phyloP scores from a whole-genome alignment of 53 echinoderm and acorn worm genomes.

The Apostichopus leukothele region DNA sequence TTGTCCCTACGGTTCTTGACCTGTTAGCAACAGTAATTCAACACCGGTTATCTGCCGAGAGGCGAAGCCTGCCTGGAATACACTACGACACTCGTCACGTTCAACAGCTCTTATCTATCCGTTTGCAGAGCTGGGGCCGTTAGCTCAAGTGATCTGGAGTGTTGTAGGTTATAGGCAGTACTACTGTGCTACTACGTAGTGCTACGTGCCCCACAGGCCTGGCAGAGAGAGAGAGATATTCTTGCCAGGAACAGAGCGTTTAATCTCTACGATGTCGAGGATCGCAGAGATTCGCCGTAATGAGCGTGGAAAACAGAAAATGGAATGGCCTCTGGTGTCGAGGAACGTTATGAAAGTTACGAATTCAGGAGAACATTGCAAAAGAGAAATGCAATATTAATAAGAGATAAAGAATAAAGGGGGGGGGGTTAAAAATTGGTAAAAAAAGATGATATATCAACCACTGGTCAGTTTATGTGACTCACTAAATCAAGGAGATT shows the following conservation, averaged over 20 bases:
- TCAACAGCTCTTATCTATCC: constrained; percentile 31
- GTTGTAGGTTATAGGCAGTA: constrained; percentile 14
- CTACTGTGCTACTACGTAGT: constrained; percentile 23
- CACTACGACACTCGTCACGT: constrained; percentile 30
- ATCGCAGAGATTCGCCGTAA: constrained; percentile 27
- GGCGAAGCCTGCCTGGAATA: constrained; percentile 43
- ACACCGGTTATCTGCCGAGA: constrained; percentile 43
- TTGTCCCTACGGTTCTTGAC: constrained; percentile 46
- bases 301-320: constrained; percentile 13
- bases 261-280: constrained; percentile 18
- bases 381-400: background rate
- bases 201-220: constrained; percentile 37
- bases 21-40: constrained; percentile 47
- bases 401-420: background rate
- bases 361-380: background rate
- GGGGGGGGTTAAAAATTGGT: background rate
- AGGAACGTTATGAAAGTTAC: constrained; percentile 23
- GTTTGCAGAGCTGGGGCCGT: constrained; percentile 46
- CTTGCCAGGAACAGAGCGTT: constrained; percentile 20
- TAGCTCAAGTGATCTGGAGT: constrained; percentile 46
- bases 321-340: constrained; percentile 38
- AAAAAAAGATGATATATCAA: background rate
- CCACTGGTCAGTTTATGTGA: background rate
- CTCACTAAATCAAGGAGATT: background rate
- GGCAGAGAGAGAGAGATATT: background rate